Conservation (phyloP, 2,113 vertebrate genomes). For the Cyanoliseus patagonus region DNA sequence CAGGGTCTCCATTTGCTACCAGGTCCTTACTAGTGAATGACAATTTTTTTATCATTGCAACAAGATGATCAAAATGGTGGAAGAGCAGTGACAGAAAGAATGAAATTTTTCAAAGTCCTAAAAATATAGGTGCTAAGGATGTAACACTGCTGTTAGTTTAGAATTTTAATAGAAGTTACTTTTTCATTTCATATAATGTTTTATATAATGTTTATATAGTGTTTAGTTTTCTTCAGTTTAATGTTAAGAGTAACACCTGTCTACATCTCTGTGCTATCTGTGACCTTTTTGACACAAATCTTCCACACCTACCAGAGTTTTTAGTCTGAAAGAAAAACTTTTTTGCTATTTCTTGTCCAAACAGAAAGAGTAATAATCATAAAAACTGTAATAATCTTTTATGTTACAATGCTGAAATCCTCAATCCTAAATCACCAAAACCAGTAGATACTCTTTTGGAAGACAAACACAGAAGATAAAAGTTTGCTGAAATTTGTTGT, state of each 20-base stretch:
- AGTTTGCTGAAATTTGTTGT: not conserved
- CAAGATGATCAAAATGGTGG: not conserved
- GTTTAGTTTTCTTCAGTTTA: not conserved
- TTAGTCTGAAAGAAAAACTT: not conserved
- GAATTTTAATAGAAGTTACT: not conserved
- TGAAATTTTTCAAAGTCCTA: not conserved
- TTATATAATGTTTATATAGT: not conserved
- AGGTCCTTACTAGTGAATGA: not conserved
- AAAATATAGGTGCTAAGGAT: not conserved
- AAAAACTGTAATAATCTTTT: not conserved
- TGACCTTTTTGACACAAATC: not conserved
- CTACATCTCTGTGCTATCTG: not conserved
- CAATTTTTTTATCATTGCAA: not conserved
- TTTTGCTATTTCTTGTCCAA: not conserved
- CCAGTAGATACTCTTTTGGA: not conserved
- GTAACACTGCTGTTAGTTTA: not conserved
- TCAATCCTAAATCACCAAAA: not conserved
- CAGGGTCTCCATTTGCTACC: not conserved
- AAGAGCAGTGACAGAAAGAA: not conserved
- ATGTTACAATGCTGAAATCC: not conserved
- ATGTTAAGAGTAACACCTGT: not conserved
- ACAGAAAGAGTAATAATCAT: not conserved
- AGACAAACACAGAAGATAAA: not conserved
- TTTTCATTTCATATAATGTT: not conserved
- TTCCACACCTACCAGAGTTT: not conserved